Conservation (phyloP, 2,888 invertebrate species). For the Leptarthrus brevirostris region DNA sequence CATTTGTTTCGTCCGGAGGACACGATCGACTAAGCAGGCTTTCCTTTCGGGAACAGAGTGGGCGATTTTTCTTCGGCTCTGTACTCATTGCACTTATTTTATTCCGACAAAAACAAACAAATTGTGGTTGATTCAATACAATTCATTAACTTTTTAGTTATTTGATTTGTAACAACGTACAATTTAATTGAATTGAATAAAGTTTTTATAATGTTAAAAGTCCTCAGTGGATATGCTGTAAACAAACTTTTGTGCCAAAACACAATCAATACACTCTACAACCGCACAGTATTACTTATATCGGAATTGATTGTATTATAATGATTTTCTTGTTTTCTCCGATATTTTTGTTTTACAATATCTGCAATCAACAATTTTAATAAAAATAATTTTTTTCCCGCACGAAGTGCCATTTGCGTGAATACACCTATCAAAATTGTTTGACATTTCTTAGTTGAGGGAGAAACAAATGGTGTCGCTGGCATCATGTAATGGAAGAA, state of each 20-base stretch:
- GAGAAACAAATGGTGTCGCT: neutral
- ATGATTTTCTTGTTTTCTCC: neutral
- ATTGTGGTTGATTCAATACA: neutral
- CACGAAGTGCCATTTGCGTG: neutral
- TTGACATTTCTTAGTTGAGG: neutral
- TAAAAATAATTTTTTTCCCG: neutral
- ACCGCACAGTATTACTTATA: neutral
- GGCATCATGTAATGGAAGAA: neutral
- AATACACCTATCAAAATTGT: constrained; percentile 16
- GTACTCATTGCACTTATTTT: neutral
- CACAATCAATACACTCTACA: too few relatives aligned
- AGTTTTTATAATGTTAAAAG: neutral
- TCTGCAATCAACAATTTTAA: neutral
- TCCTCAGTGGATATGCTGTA: too few relatives aligned
- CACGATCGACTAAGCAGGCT: neutral
- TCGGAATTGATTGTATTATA: neutral
- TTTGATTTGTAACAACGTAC: too few relatives aligned
- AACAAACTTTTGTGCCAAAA: neutral
- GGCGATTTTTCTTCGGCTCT: neutral
- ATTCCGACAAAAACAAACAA: neutral
- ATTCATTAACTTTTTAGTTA: neutral
- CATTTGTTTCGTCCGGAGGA: neutral
- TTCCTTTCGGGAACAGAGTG: too few relatives aligned
- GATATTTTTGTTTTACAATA: neutral
- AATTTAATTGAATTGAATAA: too few relatives aligned